A percentile compares a stretch with the other conserved stretches of the same genome.
These are phyloP conservation scores for Noturus placidus DNA, from an alignment of 2,113 vertebrate genomes.

Conservation along the genomic window DNA sequence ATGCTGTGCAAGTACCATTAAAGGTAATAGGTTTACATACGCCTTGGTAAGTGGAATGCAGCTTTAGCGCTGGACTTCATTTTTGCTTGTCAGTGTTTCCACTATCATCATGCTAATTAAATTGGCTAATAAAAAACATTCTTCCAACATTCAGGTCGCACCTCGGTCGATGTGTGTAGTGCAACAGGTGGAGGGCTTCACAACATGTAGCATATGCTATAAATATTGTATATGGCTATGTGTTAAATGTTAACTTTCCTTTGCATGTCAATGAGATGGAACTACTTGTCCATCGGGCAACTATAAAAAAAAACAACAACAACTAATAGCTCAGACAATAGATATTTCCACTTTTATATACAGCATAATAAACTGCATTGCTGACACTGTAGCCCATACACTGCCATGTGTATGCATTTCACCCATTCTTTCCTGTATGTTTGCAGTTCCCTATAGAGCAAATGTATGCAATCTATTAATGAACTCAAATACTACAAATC, in stretches of 20 bases:
- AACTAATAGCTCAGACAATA: neutral
- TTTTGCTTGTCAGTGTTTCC: neutral
- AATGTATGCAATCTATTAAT: neutral
- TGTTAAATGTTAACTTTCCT: neutral
- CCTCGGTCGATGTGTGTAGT: neutral
- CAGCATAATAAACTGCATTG: neutral
- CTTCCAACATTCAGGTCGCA: neutral
- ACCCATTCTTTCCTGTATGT: neutral
- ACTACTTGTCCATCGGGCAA: neutral
- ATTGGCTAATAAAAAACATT: neutral
- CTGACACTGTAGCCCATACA: neutral
- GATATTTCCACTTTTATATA: neutral
- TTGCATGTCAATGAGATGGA: neutral
- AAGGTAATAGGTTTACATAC: no score
- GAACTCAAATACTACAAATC: neutral
- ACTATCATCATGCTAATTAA: neutral
- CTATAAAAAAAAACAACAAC: neutral
- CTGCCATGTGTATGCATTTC: neutral
- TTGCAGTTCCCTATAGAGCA: neutral
- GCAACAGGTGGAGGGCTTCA: neutral
- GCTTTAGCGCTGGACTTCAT: neutral
- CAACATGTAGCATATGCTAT: neutral
- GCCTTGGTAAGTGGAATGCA: neutral
- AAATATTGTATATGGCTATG: neutral
- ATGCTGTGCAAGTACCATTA: neutral